A percentile compares a stretch with the other conserved stretches of the same genome.
phyloP scores from a whole-genome alignment of 2,113 vertebrate genomes.

The Camelus bactrianus region DNA sequence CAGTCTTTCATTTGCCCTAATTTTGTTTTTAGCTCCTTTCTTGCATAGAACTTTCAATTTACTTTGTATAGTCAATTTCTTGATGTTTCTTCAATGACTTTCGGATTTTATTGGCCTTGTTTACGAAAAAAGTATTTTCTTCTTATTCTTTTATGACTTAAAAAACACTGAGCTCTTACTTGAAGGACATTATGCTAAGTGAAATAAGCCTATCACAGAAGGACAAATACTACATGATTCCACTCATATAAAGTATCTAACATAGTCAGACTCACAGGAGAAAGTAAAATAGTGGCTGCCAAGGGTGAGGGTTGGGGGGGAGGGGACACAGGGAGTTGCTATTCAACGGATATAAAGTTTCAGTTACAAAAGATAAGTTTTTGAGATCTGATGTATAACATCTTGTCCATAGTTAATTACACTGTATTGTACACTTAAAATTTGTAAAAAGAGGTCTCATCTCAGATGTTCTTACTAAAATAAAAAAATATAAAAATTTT shows the following conservation, averaged over 20 bases:
- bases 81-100: conserved; percentile 29
- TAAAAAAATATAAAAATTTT: neutral
- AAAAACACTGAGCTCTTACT: neutral
- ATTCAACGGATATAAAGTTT: neutral
- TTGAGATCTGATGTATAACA: neutral
- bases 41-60: neutral
- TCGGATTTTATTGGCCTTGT: neutral
- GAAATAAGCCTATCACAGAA: conserved; percentile 38
- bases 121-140: conserved; percentile 31
- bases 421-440: neutral
- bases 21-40: neutral
- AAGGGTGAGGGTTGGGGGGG: neutral
- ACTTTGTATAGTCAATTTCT: conserved; percentile 10
- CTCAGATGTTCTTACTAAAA: neutral
- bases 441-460: neutral
- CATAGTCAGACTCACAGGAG: neutral
- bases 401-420: neutral
- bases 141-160: neutral
- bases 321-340: neutral
- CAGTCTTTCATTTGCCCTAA: conserved; percentile 10
- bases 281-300: neutral
- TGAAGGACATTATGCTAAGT: neutral
- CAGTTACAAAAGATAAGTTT: conserved; percentile 13
- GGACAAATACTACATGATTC: neutral
- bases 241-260: neutral